Evolutionary conservation across 1,140 invertebrate genomes (phyloP).

Genomic region (Drosophila kepulauana): DNA sequence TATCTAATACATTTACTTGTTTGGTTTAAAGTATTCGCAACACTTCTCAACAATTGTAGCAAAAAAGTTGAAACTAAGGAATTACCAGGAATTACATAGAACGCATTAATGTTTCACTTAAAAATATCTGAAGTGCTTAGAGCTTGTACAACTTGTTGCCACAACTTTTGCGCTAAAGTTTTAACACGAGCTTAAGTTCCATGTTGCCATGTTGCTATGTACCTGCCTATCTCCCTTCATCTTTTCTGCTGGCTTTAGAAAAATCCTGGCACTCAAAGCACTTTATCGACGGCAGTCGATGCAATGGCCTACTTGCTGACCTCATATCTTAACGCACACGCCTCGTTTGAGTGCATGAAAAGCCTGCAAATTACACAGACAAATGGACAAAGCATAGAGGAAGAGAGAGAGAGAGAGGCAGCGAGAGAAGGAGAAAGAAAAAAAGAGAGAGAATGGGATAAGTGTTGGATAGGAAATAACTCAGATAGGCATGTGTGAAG

Average conservation of each 20-base stretch:
- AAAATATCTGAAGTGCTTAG: neutral
- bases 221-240: neutral
- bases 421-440: no score
- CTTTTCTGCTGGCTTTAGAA: neutral
- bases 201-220: neutral
- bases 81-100: neutral
- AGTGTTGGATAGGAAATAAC: constrained; percentile 10
- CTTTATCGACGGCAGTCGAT: constrained; percentile 4
- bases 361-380: constrained; percentile 39
- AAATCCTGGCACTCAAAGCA: neutral
- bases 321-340: constrained; percentile 50
- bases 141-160: neutral
- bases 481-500: no score
- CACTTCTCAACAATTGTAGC: neutral
- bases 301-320: constrained; percentile 37
- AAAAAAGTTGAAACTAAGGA: neutral
- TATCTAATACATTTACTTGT: no score
- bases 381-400: constrained; percentile 8
- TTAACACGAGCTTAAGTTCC: neutral
- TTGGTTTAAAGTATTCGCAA: no score
- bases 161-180: neutral
- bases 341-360: constrained; percentile 51
- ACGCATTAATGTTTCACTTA: neutral
- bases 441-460: neutral
- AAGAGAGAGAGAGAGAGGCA: neutral